Percentiles rank a stretch among this genome's conserved stretches.
Conservation (phyloP, 2,797 vertebrate genomes). For the Martes flavigula region DNA sequence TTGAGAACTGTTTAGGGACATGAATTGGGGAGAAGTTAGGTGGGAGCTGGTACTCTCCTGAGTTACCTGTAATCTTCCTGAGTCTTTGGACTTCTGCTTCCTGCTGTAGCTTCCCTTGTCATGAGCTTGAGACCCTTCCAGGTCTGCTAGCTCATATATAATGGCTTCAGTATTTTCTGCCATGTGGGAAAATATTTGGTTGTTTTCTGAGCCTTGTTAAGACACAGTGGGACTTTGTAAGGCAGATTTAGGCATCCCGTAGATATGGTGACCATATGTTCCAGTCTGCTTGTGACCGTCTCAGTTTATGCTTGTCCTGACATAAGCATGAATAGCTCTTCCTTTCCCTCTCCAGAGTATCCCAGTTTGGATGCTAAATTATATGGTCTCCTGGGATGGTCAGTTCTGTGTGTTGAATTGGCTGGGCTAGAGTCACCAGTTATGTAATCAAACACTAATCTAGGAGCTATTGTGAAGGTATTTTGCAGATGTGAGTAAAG, state of each 20-base stretch:
- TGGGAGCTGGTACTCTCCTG: not conserved
- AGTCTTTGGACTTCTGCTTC: not conserved
- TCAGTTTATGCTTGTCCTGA: not conserved
- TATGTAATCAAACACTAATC: not conserved
- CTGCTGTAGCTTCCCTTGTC: not conserved
- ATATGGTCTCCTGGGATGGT: not conserved
- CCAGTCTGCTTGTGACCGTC: not conserved
- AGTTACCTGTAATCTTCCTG: not conserved
- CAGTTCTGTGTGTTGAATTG: not conserved
- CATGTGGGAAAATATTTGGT: not conserved
- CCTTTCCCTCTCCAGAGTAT: not conserved
- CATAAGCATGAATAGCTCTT: not conserved
- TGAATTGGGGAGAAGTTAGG: not conserved
- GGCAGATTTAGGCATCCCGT: not conserved
- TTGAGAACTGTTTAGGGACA: not conserved
- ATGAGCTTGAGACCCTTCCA: not conserved
- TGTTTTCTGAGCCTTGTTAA: not conserved
- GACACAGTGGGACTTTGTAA: not conserved
- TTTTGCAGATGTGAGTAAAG: not conserved
- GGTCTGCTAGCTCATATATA: not conserved
- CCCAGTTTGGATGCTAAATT: not conserved
- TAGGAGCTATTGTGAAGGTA: not conserved
- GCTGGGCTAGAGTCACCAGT: not conserved
- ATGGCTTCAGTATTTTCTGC: not conserved
- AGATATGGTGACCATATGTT: not conserved